Conservation (phyloP, 2,888 invertebrate genomes). For the Cheilosia vernalis region DNA sequence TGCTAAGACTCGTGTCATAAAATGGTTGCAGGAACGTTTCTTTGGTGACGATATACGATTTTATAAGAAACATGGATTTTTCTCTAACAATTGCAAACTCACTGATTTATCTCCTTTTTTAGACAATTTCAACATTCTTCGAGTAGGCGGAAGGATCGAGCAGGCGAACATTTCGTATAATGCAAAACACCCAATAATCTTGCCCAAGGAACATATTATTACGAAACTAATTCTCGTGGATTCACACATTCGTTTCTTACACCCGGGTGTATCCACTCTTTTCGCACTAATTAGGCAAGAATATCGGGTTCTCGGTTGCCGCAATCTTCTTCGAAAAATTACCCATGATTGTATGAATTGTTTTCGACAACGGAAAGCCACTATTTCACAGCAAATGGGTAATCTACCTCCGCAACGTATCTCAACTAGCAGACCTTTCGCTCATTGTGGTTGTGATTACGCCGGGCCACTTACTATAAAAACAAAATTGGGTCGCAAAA, state of each 20-base stretch:
- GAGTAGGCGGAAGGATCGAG: constrained; percentile 9
- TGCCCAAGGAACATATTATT: constrained; percentile 24
- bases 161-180: constrained; percentile 16
- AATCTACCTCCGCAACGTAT: constrained; percentile 37
- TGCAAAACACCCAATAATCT: constrained; percentile 36
- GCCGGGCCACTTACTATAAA: constrained; percentile 44
- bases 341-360: too few relatives aligned
- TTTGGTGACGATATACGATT: constrained; percentile 7
- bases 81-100: not conserved
- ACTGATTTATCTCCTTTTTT: not conserved
- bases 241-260: too few relatives aligned
- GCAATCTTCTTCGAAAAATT: too few relatives aligned
- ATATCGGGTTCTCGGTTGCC: too few relatives aligned
- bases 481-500: constrained; percentile 24
- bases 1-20: not conserved
- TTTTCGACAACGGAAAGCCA: constrained; percentile 23
- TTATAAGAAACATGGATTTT: not conserved
- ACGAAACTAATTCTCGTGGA: not conserved
- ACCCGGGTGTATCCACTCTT: not conserved
- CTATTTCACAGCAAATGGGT: constrained; percentile 21
- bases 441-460: constrained; percentile 46
- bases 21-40: constrained; percentile 9
- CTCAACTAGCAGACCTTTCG: constrained; percentile 23
- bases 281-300: constrained; percentile 30
- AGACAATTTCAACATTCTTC: not conserved